Conservation (phyloP, 2,797 vertebrate genomes). For the Eremophila alpestris region DNA sequence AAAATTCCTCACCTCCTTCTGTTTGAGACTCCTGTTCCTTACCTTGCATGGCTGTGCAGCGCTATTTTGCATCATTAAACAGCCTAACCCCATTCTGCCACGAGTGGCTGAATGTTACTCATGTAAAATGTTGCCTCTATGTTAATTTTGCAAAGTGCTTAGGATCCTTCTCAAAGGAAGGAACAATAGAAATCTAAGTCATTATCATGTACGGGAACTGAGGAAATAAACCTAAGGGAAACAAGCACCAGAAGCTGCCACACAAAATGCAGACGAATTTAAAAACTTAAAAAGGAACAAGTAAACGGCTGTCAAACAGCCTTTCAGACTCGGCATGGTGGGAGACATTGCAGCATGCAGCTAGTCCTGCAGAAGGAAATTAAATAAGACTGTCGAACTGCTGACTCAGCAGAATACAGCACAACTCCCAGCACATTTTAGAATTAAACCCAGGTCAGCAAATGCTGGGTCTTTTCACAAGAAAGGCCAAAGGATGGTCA, state of each 20-base stretch:
- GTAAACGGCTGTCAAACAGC: constrained; percentile 39
- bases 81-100: not conserved
- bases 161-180: constrained; percentile 36
- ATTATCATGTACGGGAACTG: not conserved
- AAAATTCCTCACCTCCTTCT: not conserved
- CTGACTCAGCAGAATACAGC: constrained; percentile 29
- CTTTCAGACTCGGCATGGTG: constrained; percentile 19
- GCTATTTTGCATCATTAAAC: not conserved
- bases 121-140: constrained; percentile 1
- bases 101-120: not conserved
- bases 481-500: not conserved
- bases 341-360: constrained; percentile 2
- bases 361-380: constrained; percentile 1
- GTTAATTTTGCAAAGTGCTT: constrained; percentile 34
- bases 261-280: constrained; percentile 2
- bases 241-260: constrained; percentile 31
- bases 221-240: constrained; percentile 41
- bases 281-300: constrained; percentile 31
- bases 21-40: not conserved
- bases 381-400: not conserved
- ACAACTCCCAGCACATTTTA: not conserved
- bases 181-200: constrained; percentile 26
- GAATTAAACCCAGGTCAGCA: not conserved
- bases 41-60: not conserved
- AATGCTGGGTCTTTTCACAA: not conserved